Evolutionary conservation across 2,888 invertebrate genomes (phyloP), one percentile per base, ranked within the genome.

Genomic region (Thymelicus sylvestris): DNA sequence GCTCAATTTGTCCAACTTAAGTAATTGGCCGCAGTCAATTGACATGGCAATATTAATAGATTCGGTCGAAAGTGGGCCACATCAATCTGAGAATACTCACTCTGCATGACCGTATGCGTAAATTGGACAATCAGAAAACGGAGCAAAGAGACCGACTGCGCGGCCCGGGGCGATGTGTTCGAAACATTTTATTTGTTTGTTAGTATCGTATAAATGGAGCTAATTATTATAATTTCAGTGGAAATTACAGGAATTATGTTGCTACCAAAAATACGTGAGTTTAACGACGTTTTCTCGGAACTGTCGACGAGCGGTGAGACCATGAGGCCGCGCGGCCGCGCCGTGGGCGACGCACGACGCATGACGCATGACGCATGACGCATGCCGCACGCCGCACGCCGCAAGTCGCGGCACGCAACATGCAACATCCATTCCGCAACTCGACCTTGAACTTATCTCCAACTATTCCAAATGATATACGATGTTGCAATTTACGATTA

Each of bases 241-340:
- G 81, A 90, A 92, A 93, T 93, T 90, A 93, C 92, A 89, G 89
- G 92, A 89, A 93, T 93, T 93, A 93, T 88, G 87, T 86, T 90
- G 93, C 93, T 93, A 93, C 93, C 93, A 93, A 93, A 93, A 89
- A 92, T 93, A 93, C 91, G 90, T 91, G 90, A 91, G 88, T 91
- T 92, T 92, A 93, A 93, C 93, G 92, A 93, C 83, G 90, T 90
- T 88, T 93, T 93, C 93, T 89, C 81, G 89, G 93, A 93, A 93
- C 81, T 86, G 86, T 86, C 87, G 81, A 86, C 75, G 77, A 81
- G 86, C 87, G 85, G 44, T 44, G 44, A 8, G 44, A 8, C 44
- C 2, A 8, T 12, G 83, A 79, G 31, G 31, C 31, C 31, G 31
- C 31, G 31, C 31, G 31, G 31, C 31, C 31, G 31, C 31, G 81